phyloP scores from a whole-genome alignment of 2,113 vertebrate species.

The Gadus macrocephalus region DNA sequence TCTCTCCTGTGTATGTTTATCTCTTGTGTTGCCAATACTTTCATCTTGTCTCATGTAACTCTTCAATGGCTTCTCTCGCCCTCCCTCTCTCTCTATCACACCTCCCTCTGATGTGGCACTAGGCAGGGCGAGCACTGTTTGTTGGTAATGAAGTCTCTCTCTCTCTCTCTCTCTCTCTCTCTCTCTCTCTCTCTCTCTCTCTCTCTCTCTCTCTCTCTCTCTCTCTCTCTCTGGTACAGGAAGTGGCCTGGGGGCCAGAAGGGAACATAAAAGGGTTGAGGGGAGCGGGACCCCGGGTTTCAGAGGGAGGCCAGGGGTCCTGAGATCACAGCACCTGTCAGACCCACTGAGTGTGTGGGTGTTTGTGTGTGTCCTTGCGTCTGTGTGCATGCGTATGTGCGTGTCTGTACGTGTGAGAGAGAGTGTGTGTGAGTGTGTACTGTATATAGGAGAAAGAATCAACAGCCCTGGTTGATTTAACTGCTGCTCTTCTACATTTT shows the following conservation, averaged over 20 bases:
- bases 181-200: too few relatives aligned
- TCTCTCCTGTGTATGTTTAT: conserved; percentile 18
- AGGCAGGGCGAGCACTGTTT: conserved; percentile 41
- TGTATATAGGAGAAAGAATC: background rate
- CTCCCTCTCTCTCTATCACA: conserved; percentile 27
- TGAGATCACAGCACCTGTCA: conserved; percentile 41
- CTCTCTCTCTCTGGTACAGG: background rate
- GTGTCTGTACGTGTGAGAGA: too few relatives aligned
- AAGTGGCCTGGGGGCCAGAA: conserved; percentile 40
- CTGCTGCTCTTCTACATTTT: too few relatives aligned
- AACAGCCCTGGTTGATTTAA: too few relatives aligned
- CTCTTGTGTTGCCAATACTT: conserved; percentile 51
- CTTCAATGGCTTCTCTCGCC: background rate
- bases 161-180: too few relatives aligned
- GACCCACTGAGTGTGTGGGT: background rate
- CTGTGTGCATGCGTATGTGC: too few relatives aligned
- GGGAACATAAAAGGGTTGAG: conserved; percentile 38
- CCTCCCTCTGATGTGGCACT: conserved; percentile 34
- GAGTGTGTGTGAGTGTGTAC: background rate
- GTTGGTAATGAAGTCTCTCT: conserved; percentile 42
- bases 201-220: background rate
- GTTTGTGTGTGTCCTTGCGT: too few relatives aligned
- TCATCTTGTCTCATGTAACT: conserved; percentile 44
- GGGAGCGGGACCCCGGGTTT: conserved; percentile 3
- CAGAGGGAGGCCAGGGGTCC: conserved; percentile 6